phyloP scores from a whole-genome alignment of 2,113 vertebrate species.

The Microtus montanus region DNA sequence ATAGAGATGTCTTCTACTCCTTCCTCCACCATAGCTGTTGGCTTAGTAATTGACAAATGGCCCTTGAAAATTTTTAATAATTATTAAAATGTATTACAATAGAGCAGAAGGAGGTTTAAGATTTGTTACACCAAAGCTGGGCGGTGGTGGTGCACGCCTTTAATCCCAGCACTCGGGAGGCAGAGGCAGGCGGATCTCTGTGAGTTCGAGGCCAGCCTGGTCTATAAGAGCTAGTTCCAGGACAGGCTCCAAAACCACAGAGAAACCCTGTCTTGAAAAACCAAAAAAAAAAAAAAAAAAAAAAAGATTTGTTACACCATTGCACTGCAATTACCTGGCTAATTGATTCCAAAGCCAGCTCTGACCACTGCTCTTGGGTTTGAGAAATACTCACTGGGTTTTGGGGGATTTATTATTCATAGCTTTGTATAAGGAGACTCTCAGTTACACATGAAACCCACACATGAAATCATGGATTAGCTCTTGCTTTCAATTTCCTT shows the following conservation, averaged over 20 bases:
- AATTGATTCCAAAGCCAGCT: conserved; percentile 36
- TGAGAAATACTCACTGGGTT: conserved; percentile 32
- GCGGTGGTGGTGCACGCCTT: no score
- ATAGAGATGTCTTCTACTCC: background rate
- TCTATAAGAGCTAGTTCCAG: no score
- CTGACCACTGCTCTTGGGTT: background rate
- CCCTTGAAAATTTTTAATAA: conserved; percentile 26
- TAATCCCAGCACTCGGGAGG: no score
- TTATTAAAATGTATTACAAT: background rate
- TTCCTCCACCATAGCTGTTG: conserved; percentile 11
- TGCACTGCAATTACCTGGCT: background rate
- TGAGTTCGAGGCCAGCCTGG: no score
- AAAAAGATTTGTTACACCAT: background rate
- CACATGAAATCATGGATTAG: conserved; percentile 26
- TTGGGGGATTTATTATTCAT: conserved; percentile 33
- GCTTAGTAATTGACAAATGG: background rate
- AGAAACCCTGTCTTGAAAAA: no score
- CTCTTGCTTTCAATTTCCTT: conserved; percentile 67
- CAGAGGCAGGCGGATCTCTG: no score
- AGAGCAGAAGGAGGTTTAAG: conserved; percentile 21
- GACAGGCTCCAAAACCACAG: no score
- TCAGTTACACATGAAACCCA: conserved; percentile 15
- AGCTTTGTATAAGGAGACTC: background rate
- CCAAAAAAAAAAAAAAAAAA: no score
- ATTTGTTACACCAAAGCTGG: background rate